A percentile compares a stretch with the other conserved stretches of the same genome.
These are phyloP conservation scores for Mus minutoides DNA, from an alignment of 2,797 vertebrate genomes.

Conservation along the genomic window DNA sequence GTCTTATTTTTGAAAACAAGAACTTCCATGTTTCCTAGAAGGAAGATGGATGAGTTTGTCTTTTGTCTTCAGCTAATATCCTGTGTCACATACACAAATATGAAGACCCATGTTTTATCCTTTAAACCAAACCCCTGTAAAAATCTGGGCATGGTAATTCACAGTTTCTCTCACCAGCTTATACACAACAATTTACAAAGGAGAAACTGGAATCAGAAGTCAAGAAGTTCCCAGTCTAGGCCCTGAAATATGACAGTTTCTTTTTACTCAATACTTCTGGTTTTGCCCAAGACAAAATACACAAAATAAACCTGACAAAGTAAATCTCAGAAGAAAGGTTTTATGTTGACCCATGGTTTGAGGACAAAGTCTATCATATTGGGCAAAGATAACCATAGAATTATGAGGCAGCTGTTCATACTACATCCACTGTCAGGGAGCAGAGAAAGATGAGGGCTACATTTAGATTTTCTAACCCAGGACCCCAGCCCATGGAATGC, in stretches of 20 bases:
- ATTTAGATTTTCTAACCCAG: neutral
- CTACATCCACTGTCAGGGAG: neutral
- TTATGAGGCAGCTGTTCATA: no score
- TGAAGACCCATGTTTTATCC: no score
- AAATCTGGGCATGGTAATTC: neutral
- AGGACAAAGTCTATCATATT: neutral
- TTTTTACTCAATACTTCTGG: neutral
- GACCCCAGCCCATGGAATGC: neutral
- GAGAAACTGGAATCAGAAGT: neutral
- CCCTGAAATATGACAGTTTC: neutral
- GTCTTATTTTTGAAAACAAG: neutral
- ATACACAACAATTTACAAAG: neutral
- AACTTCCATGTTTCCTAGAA: no score
- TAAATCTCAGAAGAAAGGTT: neutral
- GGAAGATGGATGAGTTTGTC: neutral
- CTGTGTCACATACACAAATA: neutral
- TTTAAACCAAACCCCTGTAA: neutral
- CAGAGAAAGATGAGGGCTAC: neutral
- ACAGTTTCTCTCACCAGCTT: no score
- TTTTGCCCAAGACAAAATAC: neutral
- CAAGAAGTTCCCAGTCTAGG: neutral
- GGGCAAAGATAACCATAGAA: no score
- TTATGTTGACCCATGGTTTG: neutral
- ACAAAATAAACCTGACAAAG: neutral
- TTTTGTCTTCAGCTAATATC: neutral